Evolutionary conservation across 1,140 invertebrate species (phyloP), one percentile per base, ranked within the genome.

Genomic region (Drosophila paulistorum): DNA sequence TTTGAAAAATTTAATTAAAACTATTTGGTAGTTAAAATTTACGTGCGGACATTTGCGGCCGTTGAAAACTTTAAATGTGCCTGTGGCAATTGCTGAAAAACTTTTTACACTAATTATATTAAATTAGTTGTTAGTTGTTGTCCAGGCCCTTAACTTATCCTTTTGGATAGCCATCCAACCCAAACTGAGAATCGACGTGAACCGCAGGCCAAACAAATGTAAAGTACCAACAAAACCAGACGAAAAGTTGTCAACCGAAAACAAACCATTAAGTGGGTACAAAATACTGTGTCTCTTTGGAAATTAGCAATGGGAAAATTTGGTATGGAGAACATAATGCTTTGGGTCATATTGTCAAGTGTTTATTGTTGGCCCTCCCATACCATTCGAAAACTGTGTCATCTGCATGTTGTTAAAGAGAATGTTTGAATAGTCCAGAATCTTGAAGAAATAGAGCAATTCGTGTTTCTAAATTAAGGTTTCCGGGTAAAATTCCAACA

Each of bases 241-340:
- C 76, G 76, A 74, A 74, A 89, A 78, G 81, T 79, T 90, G 78
- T 89, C 85, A 90, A 89, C 85, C 85, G 78, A 90, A 89, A 90
- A 87, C 84, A 87, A 89, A 81, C 84, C 84, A 87, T 87, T 87
- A 87, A 87, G 84, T 89, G 83, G 79, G 79, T 79, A 69, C 83
- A 87, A 86, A 86, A 71, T 76, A 82, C 71, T 82, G 74, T 74
- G 59, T 59, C 63, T 71, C 65, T 65, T 54, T 60, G 64, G 64
- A 76, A 89, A 86, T 86, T 87, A 87, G 83, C 79, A 76, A 45
- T 13, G 23, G 33, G 55, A 26, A 60, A 6, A 30, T 30, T 57
- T 67, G 71, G 57, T 48, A 26, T 59, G 23, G 9, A 17, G 42
- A 35, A 23, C 26, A 30, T 42, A 33, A 30, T n/a, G n/a, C 10